Evolutionary conservation across 1,140 invertebrate genomes (phyloP), one percentile per base, ranked within the genome.

Genomic region (Ips typographus): DNA sequence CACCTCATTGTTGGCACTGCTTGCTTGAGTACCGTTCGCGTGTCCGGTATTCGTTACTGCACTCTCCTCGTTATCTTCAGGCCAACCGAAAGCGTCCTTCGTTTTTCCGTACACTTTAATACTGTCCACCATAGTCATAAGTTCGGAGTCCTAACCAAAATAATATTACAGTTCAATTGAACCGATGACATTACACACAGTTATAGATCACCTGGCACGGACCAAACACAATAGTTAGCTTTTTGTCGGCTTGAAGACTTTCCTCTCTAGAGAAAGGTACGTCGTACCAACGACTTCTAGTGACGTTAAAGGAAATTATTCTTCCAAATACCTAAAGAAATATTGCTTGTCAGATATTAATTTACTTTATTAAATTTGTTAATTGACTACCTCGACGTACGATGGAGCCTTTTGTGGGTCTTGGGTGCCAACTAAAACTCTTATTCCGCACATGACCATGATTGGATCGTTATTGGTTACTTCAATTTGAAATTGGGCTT

Each of bases 81-180:
- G 95, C 96, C 96, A 98, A 51, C 95, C 95, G 82, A 98, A 97
- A 0, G 90, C 84, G 79, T 98, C 96, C 83, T 98, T 98, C 2
- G 93, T 94, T 82, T 98, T 97, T 1, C 94, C 95, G 80, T 98
- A 94, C 36, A 71, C 85, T 88, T 71, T 51, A 39, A 87, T 80
- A 88, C 82, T 69, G 40, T 73, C 72, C 7, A 73, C 66, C 70
- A 74, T 73, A n/a, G 71, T 75, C 51, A 75, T 68, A 6, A 68
- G 68, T 49, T 72, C 76, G 69, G 68, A 62, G 62, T 72, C 69
- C 63, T 68, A 42, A 1, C 42, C 52, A 1, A 56, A 2, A 5
- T 8, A 38, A 40, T 40, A 7, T 40, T 59, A 7, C 2, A 40
- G 8, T 6, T 2, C 57, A 59, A 59, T 41, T 42, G 22, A 40